Conservation (phyloP, 2,113 vertebrate genomes). For the Coptodon bakossiorum region DNA sequence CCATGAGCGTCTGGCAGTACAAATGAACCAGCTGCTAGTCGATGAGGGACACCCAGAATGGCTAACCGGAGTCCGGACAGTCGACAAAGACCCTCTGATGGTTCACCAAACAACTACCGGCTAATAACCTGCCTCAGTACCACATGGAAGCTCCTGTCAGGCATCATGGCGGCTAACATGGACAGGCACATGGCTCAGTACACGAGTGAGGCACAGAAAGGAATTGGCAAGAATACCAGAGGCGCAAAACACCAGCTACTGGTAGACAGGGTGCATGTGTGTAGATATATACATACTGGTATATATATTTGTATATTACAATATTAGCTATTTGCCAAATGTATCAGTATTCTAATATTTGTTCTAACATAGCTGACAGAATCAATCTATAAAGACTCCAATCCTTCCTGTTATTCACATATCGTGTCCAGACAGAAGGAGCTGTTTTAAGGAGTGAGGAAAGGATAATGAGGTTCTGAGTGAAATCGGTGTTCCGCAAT, state of each 20-base stretch:
- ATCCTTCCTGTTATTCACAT: not conserved
- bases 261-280: not conserved
- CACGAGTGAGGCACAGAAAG: not conserved
- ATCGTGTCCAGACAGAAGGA: not conserved
- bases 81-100: not conserved
- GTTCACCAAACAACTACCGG: not conserved
- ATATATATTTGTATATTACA: not conserved
- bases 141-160: not conserved
- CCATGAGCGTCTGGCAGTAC: not conserved
- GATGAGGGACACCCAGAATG: not conserved
- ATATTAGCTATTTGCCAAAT: not conserved
- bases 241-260: not conserved
- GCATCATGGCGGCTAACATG: not conserved
- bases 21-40: not conserved
- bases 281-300: accelerated
- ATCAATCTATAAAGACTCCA: not conserved
- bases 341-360: not conserved
- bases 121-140: not conserved
- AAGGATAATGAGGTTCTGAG: not conserved
- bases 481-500: not conserved
- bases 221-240: not conserved
- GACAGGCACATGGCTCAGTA: not conserved
- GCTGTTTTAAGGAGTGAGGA: not conserved
- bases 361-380: not conserved
- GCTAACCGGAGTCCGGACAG: not conserved